Percentiles rank a stretch among this genome's conserved stretches.
Evolutionary conservation across 2,797 vertebrate species (phyloP).

Genomic region (Potorous gilbertii): DNA sequence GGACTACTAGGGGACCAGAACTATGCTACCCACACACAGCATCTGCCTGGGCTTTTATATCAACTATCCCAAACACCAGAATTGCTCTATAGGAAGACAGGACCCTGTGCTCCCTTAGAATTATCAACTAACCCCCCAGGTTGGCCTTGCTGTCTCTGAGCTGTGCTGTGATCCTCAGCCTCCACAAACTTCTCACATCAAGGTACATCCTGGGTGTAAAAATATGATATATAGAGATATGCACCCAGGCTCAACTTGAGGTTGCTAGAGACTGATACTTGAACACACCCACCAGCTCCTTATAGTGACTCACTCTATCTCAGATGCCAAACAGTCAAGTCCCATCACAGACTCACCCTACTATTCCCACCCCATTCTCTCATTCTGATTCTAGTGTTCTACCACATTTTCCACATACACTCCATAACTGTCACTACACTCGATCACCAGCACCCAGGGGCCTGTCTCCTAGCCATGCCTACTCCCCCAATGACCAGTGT

Average conservation of each 20-base stretch:
- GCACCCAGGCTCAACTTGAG: not conserved
- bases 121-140: not conserved
- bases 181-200: not conserved
- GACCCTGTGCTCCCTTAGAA: not conserved
- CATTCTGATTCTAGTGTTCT: not conserved
- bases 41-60: not conserved
- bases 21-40: not conserved
- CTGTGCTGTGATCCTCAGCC: not conserved
- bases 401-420: not conserved
- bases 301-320: not conserved
- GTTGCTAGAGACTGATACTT: not conserved
- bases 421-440: not conserved
- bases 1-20: not conserved
- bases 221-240: not conserved
- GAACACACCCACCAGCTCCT: not conserved
- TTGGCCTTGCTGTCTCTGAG: not conserved
- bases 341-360: not conserved
- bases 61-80: not conserved
- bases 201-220: not conserved
- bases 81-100: not conserved
- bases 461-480: not conserved
- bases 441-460: not conserved
- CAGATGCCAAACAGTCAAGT: not conserved
- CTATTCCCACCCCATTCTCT: not conserved
- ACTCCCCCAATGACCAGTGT: not conserved